Evolutionary conservation across 1,140 invertebrate genomes (phyloP).

Genomic region (Drosophila seguyi): DNA sequence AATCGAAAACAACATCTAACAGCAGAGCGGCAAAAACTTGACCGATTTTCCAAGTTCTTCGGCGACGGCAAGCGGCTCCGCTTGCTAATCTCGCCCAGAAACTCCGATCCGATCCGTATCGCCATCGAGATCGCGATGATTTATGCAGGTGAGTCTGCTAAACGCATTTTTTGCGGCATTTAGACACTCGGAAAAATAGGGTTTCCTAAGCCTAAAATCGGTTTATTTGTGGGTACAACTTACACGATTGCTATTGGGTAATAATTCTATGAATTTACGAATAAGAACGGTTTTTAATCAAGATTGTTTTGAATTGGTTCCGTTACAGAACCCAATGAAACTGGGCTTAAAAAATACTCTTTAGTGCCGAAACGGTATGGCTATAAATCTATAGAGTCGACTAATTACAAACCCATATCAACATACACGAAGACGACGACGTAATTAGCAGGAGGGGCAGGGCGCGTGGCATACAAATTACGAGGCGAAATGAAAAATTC

Average conservation of each 20-base stretch:
- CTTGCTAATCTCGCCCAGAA: conserved; percentile 70
- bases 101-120: conserved; percentile 39
- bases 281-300: too few species aligned
- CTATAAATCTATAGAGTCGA: conserved; percentile 57
- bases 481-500: conserved; percentile 56
- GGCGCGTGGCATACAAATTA: conserved; percentile 58
- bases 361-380: conserved; percentile 35
- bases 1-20: conserved; percentile 16
- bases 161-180: conserved; percentile 39
- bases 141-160: conserved; percentile 71
- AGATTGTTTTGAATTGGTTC: neutral
- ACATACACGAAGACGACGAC: conserved; percentile 34
- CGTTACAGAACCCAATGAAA: neutral
- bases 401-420: conserved; percentile 65
- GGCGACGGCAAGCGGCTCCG: conserved; percentile 35
- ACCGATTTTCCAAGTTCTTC: conserved; percentile 71
- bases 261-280: too few species aligned
- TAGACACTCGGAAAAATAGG: neutral
- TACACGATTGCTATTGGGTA: too few species aligned
- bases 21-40: conserved; percentile 55
- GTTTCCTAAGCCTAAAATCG: too few species aligned
- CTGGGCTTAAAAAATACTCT: conserved; percentile 18
- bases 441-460: conserved; percentile 57
- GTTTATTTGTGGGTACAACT: neutral
- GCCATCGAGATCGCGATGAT: conserved; percentile 66